phyloP scores from a whole-genome alignment of 2,888 invertebrate species.

The Strigamia maritima region DNA sequence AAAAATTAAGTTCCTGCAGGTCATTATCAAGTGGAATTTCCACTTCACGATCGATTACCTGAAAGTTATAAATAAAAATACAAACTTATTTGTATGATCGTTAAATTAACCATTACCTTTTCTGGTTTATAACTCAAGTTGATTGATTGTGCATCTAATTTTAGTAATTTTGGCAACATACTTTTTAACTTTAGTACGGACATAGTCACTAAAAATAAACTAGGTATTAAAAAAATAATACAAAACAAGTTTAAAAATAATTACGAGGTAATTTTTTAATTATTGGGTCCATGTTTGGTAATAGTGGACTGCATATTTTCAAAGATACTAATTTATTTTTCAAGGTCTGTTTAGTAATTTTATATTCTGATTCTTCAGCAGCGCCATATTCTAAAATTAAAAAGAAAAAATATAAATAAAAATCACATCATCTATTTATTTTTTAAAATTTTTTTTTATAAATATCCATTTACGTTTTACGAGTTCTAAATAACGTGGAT shows the following conservation, averaged over 20 bases:
- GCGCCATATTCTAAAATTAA: slow-evolving; percentile 70
- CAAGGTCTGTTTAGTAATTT: slow-evolving; percentile 60
- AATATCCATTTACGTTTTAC: slow-evolving; percentile 62
- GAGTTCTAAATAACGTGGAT: slow-evolving; percentile 72
- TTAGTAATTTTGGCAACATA: slow-evolving; percentile 69
- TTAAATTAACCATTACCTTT: slow-evolving; percentile 49
- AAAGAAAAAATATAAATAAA: slow-evolving; percentile 34
- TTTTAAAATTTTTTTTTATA: background rate
- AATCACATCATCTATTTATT: background rate
- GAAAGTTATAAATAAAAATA: too few species aligned
- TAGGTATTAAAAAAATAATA: background rate
- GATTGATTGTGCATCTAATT: slow-evolving; percentile 76
- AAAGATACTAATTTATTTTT: slow-evolving; percentile 58
- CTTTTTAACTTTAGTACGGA: slow-evolving; percentile 77
- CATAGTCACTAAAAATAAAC: slow-evolving; percentile 66
- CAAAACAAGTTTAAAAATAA: background rate
- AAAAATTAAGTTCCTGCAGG: slow-evolving; percentile 76
- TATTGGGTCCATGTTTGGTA: slow-evolving; percentile 59
- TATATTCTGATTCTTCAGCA: slow-evolving; percentile 71
- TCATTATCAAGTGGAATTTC: slow-evolving; percentile 75
- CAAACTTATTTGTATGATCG: too few species aligned
- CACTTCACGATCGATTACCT: slow-evolving; percentile 47
- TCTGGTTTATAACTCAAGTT: slow-evolving; percentile 63
- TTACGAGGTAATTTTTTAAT: slow-evolving; percentile 44
- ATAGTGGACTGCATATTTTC: slow-evolving; percentile 47